Evolutionary conservation across 2,888 invertebrate genomes (phyloP).

Genomic region (Neelides folsomi): DNA sequence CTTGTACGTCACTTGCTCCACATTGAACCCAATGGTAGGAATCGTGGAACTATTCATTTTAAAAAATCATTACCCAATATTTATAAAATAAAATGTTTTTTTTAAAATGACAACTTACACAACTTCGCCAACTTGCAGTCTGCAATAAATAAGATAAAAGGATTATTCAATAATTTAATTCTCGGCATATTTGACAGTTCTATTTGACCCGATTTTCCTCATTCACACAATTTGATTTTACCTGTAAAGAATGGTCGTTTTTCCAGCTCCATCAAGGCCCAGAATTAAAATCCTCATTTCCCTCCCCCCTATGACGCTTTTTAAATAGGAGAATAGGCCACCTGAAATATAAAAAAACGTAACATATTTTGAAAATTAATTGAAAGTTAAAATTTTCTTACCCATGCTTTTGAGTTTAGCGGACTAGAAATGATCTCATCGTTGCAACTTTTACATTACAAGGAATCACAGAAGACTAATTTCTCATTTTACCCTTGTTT

Average conservation of each 20-base stretch:
- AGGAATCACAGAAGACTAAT: too few relatives aligned
- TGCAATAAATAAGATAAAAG: conserved; percentile 33
- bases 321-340: conserved; percentile 91
- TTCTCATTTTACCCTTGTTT: too few relatives aligned
- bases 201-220: too few relatives aligned
- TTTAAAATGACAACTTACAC: conserved; percentile 42
- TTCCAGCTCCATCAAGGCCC: conserved; percentile 96
- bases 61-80: conserved; percentile 37
- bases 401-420: too few relatives aligned
- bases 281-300: conserved; percentile 97
- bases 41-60: conserved; percentile 52
- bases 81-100: background rate
- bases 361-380: conserved; percentile 6
- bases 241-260: conserved; percentile 96
- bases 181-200: background rate
- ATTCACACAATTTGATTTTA: conserved; percentile 17
- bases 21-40: conserved; percentile 98
- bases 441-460: too few relatives aligned
- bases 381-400: conserved; percentile 3
- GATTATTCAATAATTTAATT: too few relatives aligned
- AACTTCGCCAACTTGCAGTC: conserved; percentile 94
- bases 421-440: too few relatives aligned
- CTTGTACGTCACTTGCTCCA: conserved; percentile 97
- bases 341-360: conserved; percentile 46
- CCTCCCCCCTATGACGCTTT: conserved; percentile 83